phyloP scores from a whole-genome alignment of 2,888 invertebrate genomes.

The Parascotia fuliginaria region DNA sequence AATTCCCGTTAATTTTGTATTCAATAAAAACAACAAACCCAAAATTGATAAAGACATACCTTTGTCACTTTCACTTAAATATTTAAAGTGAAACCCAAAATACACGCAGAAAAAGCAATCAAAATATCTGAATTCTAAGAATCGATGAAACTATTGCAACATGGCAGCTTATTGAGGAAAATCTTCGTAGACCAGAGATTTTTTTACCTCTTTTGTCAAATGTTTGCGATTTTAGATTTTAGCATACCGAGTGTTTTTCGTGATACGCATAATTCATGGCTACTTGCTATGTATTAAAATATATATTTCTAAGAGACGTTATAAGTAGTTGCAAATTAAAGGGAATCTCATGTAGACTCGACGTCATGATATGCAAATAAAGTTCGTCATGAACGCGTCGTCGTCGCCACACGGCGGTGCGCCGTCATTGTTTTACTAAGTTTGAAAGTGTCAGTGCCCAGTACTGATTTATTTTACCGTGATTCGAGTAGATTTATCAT shows the following conservation, averaged over 20 bases:
- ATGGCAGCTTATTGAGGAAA: neutral
- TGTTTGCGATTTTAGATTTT: too few relatives aligned
- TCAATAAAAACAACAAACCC: neutral
- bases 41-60: neutral
- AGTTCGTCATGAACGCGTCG: constrained; percentile 37
- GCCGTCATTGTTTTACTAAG: constrained; percentile 35
- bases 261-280: too few relatives aligned
- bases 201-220: too few relatives aligned
- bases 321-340: constrained; percentile 1
- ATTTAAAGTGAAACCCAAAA: constrained; percentile 14
- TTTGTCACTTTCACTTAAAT: constrained; percentile 16
- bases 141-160: neutral
- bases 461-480: too few relatives aligned
- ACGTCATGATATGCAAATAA: constrained; percentile 50
- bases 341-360: constrained; percentile 12
- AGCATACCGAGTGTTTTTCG: too few relatives aligned
- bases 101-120: neutral
- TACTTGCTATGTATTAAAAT: too few relatives aligned
- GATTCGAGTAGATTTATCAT: too few relatives aligned
- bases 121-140: constrained; percentile 4
- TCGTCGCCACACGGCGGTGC: constrained; percentile 25
- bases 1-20: constrained; percentile 1
- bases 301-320: neutral
- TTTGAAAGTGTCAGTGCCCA: too few relatives aligned
- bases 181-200: neutral